Percentiles rank a stretch among this genome's conserved stretches.
Evolutionary conservation across 2,888 invertebrate genomes (phyloP).

Genomic region (Caenorhabditis zanzibari): DNA sequence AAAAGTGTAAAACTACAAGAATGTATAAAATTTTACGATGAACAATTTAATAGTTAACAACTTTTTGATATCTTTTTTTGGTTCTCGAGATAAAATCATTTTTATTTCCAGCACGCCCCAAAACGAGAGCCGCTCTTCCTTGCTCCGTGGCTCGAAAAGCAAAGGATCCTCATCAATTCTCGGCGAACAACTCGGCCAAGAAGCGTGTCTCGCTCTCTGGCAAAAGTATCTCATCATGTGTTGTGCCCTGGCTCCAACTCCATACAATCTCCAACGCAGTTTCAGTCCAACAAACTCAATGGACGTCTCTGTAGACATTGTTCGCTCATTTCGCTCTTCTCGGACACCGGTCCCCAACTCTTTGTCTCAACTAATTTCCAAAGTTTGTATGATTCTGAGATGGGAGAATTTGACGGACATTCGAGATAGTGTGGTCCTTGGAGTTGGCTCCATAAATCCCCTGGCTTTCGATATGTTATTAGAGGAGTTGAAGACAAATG

Average conservation of each 20-base stretch:
- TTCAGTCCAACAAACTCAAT: constrained; percentile 88
- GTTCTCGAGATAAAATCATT: not conserved
- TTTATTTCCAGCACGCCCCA: constrained; percentile 90
- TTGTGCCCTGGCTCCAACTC: constrained; percentile 94
- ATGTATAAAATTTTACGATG: too few relatives aligned
- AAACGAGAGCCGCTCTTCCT: constrained; percentile 95
- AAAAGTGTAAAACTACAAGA: too few relatives aligned
- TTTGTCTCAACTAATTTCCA: constrained; percentile 65
- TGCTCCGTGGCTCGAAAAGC: constrained; percentile 88
- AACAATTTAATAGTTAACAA: not conserved
- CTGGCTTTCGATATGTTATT: constrained; percentile 96
- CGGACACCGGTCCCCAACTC: constrained; percentile 63
- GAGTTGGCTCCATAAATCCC: constrained; percentile 93
- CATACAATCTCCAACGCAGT: constrained; percentile 87
- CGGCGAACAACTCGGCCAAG: constrained; percentile 84
- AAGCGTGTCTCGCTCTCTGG: constrained; percentile 96
- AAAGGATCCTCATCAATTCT: constrained; percentile 79
- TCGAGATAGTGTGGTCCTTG: constrained; percentile 94
- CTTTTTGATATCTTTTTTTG: not conserved
- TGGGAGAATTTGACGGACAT: constrained; percentile 94
- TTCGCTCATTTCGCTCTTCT: constrained; percentile 67
- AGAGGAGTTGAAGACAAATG: constrained; percentile 91
- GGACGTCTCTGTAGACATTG: constrained; percentile 68
- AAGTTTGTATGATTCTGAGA: constrained; percentile 88
- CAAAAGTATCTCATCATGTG: constrained; percentile 91